phyloP scores from a whole-genome alignment of 2,113 vertebrate species.

The Hydrolagus affinis region DNA sequence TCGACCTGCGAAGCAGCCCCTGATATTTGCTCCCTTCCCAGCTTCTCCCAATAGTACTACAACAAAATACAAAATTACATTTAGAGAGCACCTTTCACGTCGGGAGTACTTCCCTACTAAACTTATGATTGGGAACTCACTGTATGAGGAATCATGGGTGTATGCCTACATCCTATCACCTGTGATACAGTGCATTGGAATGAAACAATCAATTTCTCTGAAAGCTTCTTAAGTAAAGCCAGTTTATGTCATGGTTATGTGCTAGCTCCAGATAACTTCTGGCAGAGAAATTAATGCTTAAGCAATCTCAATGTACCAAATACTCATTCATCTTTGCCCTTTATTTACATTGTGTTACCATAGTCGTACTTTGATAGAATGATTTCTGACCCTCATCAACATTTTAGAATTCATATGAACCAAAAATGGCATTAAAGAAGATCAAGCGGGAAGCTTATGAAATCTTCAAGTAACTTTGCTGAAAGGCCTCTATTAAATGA shows the following conservation, averaged over 20 bases:
- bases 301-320: neutral
- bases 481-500: neutral
- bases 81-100: too few relatives aligned
- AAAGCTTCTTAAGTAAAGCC: constrained; percentile 40
- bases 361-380: neutral
- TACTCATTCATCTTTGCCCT: neutral
- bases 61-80: too few relatives aligned
- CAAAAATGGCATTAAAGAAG: neutral
- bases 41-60: too few relatives aligned
- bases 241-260: constrained; percentile 39
- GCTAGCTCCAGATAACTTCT: neutral
- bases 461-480: neutral
- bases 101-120: too few relatives aligned
- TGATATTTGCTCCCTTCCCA: too few relatives aligned
- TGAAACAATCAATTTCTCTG: too few relatives aligned
- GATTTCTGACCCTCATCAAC: neutral
- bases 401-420: neutral
- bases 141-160: too few relatives aligned
- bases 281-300: neutral
- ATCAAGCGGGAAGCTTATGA: neutral
- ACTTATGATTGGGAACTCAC: too few relatives aligned
- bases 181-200: neutral
- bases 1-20: too few relatives aligned
- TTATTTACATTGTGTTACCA: neutral
- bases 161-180: too few relatives aligned